Evolutionary conservation across 35 echinoderm and acorn worm species (phyloP), one percentile per base, ranked within the genome.

Genomic region (Holothuria glaberrima): DNA sequence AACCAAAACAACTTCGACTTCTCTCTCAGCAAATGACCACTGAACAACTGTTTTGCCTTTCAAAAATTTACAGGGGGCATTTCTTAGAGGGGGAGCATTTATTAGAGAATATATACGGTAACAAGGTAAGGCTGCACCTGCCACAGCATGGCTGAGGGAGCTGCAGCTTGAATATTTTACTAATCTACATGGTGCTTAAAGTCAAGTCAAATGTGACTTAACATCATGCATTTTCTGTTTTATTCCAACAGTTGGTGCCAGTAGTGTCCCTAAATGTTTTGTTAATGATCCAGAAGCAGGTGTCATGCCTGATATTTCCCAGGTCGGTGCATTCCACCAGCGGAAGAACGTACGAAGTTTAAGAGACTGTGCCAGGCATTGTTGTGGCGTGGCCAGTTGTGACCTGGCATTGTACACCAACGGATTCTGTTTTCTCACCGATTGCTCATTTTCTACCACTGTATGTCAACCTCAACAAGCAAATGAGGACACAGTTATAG

Each of bases 281-380:
- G 38, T 78, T 7, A 28, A 78, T 24, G 74, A 78, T 38, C 74
- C 74, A 9, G 16, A 48, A 4, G 50, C 26, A 3, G 74, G 74
- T 48, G 5, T 78, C 74, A 78, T 78, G 44, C 74, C 74, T 27
- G 74, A 78, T 22, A 35, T 78, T 18, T 78, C 74, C 44, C 74
- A 78, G 50, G 6, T 52, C 0, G 74, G 33, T 48, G 74, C 74
- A 18, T 78, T 78, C 74, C 44, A 22, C n/a, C 20, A 50, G 29
- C 74, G 50, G 1, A 14, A 48, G 5, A 78, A 78, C 12, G 74
- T 78, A 7, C 9, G 50, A 21, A 48, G 38, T 33, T 48, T 78
- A 21, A 41, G 38, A 24, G 44, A 21, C 6, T 78, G 74, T 48
- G 74, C 74, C 74, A 78, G 41, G 38, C 36, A 27, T 21, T 78